These are phyloP conservation scores for Eulemur mongoz DNA, from an alignment of 2,797 vertebrate species.

Conservation along the genomic window DNA sequence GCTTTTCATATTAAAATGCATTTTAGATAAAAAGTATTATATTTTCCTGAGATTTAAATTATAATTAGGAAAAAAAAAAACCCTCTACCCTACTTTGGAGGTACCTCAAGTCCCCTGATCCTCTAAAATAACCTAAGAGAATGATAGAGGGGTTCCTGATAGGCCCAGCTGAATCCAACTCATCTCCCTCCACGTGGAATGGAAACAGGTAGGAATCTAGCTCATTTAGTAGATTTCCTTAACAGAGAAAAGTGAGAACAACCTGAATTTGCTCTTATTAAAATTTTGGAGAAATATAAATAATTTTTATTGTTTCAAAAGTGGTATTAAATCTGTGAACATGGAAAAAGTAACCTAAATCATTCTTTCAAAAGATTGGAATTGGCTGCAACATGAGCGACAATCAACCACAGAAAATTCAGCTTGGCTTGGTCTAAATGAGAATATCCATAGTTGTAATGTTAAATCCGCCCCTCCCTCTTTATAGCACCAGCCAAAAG, in stretches of 20 bases:
- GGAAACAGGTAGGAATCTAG: background rate
- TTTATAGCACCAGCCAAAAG: background rate
- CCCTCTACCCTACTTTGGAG: background rate
- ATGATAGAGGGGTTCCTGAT: background rate
- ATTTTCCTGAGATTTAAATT: constrained; percentile 41
- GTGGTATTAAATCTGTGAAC: background rate
- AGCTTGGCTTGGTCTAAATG: background rate
- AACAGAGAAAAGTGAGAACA: background rate
- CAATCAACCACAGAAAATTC: background rate
- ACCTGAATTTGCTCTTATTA: background rate
- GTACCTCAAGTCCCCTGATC: background rate
- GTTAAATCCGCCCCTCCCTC: background rate
- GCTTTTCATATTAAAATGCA: background rate
- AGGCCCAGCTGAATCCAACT: background rate
- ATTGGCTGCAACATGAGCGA: background rate
- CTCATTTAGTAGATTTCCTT: background rate
- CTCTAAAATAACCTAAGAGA: background rate
- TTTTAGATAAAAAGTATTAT: constrained; percentile 21
- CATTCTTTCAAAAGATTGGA: constrained; percentile 57
- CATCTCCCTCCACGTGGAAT: background rate
- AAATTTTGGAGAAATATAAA: background rate
- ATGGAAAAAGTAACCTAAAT: background rate
- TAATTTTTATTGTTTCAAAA: constrained; percentile 35
- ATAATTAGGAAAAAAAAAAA: background rate
- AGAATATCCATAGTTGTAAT: background rate